Evolutionary conservation across 2,113 vertebrate genomes (phyloP).

Genomic region (Carlito syrichta): DNA sequence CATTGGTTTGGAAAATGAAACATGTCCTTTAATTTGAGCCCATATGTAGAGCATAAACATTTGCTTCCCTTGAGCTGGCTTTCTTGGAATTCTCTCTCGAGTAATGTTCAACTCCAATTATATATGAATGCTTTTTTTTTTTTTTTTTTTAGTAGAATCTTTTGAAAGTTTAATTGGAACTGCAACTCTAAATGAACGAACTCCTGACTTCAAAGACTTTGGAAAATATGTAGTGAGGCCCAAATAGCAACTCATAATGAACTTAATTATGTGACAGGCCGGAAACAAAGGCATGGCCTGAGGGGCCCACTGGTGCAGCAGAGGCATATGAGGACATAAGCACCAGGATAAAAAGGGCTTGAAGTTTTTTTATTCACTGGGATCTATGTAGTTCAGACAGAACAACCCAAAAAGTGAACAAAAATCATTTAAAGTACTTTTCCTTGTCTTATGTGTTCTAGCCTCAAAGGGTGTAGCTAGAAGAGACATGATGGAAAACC

Average conservation of each 20-base stretch:
- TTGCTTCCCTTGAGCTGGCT: neutral
- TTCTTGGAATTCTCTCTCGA: conserved; percentile 49
- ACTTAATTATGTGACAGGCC: neutral
- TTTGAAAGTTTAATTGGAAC: conserved; percentile 22
- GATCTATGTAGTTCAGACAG: neutral
- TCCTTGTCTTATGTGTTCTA: rapidly evolving
- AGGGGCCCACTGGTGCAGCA: rapidly evolving
- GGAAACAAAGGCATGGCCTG: neutral
- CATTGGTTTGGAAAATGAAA: neutral
- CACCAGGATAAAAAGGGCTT: neutral
- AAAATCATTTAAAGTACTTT: neutral
- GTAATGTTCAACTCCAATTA: neutral
- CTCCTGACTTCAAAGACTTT: conserved; percentile 33
- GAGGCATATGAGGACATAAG: neutral
- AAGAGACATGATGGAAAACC: neutral
- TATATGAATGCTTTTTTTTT: neutral
- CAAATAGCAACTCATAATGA: neutral
- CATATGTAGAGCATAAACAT: neutral
- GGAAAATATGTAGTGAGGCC: conserved; percentile 1
- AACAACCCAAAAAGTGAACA: neutral
- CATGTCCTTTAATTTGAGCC: neutral
- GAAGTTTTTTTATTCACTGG: neutral
- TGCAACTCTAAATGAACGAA: neutral
- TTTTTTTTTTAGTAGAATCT: neutral
- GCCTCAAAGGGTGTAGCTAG: neutral